These are phyloP conservation scores for Schizopygopsis malacanthus DNA, from an alignment of 2,797 vertebrate species.

Conservation along the genomic window DNA sequence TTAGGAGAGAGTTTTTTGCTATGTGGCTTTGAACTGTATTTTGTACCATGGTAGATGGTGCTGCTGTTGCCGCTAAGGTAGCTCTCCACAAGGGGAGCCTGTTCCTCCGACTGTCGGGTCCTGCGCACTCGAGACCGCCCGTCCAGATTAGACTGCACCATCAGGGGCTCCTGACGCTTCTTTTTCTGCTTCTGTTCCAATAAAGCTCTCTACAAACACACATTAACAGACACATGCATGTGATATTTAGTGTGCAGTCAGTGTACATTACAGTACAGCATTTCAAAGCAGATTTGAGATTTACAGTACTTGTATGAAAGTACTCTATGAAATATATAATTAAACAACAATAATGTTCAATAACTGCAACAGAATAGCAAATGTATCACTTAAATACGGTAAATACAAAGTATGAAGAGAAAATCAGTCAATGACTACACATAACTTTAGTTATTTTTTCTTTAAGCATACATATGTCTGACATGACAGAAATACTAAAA, in stretches of 20 bases:
- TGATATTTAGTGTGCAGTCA: background rate
- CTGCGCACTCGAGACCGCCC: slow-evolving; percentile 88
- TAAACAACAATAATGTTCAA: background rate
- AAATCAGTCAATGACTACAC: background rate
- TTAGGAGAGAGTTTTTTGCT: background rate
- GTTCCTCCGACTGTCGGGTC: slow-evolving; percentile 93
- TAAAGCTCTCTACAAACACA: slow-evolving; percentile 84
- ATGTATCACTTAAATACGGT: background rate
- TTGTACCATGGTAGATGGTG: slow-evolving; percentile 92
- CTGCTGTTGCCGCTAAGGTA: slow-evolving; percentile 97
- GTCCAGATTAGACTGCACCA: slow-evolving; percentile 97
- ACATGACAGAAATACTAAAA: background rate
- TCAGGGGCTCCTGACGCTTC: slow-evolving; percentile 96
- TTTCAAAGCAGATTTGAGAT: background rate
- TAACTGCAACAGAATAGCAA: background rate
- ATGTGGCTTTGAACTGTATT: background rate
- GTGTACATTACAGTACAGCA: slow-evolving; percentile 3
- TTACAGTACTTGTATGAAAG: background rate
- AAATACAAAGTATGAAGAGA: background rate
- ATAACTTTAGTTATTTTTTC: background rate
- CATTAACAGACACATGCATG: slow-evolving; percentile 30
- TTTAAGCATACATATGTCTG: background rate
- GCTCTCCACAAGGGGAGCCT: slow-evolving; percentile 95
- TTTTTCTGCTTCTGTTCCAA: slow-evolving; percentile 99
- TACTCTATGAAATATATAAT: background rate